Conservation (phyloP, 2,888 invertebrate genomes). For the Heteropelma amictum region DNA sequence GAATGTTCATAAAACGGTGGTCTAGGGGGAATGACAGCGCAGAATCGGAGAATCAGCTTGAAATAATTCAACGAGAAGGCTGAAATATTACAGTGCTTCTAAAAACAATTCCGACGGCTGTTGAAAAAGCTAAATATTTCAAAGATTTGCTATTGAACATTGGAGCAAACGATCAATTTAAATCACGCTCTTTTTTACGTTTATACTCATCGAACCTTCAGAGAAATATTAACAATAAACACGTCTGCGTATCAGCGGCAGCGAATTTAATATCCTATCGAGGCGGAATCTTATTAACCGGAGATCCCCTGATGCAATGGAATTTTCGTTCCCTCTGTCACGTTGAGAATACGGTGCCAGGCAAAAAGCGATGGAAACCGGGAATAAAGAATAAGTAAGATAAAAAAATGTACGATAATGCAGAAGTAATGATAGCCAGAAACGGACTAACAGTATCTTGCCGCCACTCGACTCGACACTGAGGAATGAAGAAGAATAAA, state of each 20-base stretch:
- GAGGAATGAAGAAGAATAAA: constrained; percentile 37
- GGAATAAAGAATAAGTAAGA: background rate
- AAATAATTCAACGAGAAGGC: background rate
- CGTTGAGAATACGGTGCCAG: background rate
- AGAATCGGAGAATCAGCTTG: background rate
- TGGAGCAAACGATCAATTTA: no score
- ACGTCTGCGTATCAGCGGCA: no score
- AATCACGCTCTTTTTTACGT: no score
- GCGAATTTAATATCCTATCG: no score
- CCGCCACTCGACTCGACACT: constrained; percentile 15
- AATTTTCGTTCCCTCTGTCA: background rate
- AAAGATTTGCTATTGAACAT: no score
- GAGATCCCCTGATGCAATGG: no score
- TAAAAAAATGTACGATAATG: constrained; percentile 7
- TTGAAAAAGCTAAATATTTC: no score
- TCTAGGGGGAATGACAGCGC: background rate
- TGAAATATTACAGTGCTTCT: no score
- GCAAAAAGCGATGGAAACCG: background rate
- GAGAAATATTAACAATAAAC: no score
- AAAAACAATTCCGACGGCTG: no score
- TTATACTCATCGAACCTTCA: no score
- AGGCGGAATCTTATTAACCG: no score
- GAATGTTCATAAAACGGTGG: background rate
- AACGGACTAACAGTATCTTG: constrained; percentile 13
- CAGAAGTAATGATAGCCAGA: background rate